These are phyloP conservation scores for Clepsis dumicolana DNA, from an alignment of 2,888 invertebrate species.

Conservation along the genomic window DNA sequence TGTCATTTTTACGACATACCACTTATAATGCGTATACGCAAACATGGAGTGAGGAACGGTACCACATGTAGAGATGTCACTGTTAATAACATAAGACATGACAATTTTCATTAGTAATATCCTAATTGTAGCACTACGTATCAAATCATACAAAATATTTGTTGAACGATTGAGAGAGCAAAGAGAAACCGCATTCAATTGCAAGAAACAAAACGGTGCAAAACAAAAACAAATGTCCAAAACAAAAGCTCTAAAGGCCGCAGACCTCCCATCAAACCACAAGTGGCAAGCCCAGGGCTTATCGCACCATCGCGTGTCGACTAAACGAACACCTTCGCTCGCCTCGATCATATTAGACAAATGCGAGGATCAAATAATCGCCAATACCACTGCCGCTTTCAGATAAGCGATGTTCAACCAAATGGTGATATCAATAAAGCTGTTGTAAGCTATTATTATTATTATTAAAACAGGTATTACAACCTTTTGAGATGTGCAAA, in stretches of 20 bases:
- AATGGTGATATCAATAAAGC: not conserved
- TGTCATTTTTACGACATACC: constrained; percentile 77
- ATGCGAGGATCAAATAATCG: constrained; percentile 72
- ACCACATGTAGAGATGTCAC: constrained; percentile 68
- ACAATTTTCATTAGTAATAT: not conserved
- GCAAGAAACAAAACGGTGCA: constrained; percentile 1
- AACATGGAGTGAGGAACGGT: constrained; percentile 60
- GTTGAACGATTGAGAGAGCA: not conserved
- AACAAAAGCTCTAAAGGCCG: constrained; percentile 57
- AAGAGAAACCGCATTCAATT: not conserved
- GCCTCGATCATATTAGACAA: constrained; percentile 76
- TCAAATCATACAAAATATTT: not conserved
- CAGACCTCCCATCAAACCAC: constrained; percentile 76
- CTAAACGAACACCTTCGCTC: constrained; percentile 75
- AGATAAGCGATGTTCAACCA: not conserved
- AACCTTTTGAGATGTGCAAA: no score
- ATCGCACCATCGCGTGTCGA: constrained; percentile 76
- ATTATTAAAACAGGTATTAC: not conserved
- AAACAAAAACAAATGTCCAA: constrained; percentile 28
- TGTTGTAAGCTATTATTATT: not conserved
- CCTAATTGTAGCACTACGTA: constrained; percentile 49
- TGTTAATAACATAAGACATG: constrained; percentile 49
- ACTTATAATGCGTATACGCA: constrained; percentile 65
- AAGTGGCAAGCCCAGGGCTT: constrained; percentile 72
- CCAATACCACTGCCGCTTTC: constrained; percentile 51